These are phyloP conservation scores for Synergus gifuensis DNA, from an alignment of 2,888 invertebrate genomes.

Conservation along the genomic window DNA sequence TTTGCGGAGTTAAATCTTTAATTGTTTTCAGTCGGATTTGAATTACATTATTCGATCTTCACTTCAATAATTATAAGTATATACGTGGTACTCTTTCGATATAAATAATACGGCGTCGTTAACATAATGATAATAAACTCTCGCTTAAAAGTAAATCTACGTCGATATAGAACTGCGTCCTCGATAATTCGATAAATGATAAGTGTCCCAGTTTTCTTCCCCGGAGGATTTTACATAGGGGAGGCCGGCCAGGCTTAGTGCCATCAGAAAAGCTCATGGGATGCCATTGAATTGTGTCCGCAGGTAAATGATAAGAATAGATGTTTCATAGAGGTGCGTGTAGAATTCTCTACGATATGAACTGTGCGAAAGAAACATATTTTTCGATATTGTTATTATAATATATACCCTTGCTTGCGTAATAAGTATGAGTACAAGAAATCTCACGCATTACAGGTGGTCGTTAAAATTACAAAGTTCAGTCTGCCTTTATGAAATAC, in stretches of 20 bases:
- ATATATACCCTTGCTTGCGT: conserved; percentile 31
- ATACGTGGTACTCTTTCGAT: conserved; percentile 66
- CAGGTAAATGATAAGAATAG: conserved; percentile 43
- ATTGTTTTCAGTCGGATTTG: conserved; percentile 71
- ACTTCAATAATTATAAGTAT: conserved; percentile 62
- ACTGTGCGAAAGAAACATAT: conserved; percentile 35
- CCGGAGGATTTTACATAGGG: not conserved
- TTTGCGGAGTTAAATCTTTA: conserved; percentile 70
- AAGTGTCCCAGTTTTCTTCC: conserved; percentile 27
- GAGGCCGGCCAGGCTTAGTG: conserved; percentile 43
- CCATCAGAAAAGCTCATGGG: conserved; percentile 43
- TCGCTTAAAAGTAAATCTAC: conserved; percentile 48
- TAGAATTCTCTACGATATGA: conserved; percentile 39
- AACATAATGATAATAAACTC: conserved; percentile 57
- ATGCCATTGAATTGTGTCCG: conserved; percentile 41
- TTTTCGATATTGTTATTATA: conserved; percentile 35
- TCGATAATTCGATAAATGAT: conserved; percentile 30
- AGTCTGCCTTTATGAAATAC: conserved; percentile 41
- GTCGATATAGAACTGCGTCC: conserved; percentile 41
- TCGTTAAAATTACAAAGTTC: conserved; percentile 41
- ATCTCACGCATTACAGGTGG: conserved; percentile 40
- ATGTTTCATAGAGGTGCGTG: conserved; percentile 40
- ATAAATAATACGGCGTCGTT: conserved; percentile 69
- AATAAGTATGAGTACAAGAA: conserved; percentile 41
- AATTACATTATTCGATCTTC: conserved; percentile 70